These are phyloP conservation scores for Chloroceryle inda DNA, from an alignment of 2,797 vertebrate genomes.

Conservation along the genomic window DNA sequence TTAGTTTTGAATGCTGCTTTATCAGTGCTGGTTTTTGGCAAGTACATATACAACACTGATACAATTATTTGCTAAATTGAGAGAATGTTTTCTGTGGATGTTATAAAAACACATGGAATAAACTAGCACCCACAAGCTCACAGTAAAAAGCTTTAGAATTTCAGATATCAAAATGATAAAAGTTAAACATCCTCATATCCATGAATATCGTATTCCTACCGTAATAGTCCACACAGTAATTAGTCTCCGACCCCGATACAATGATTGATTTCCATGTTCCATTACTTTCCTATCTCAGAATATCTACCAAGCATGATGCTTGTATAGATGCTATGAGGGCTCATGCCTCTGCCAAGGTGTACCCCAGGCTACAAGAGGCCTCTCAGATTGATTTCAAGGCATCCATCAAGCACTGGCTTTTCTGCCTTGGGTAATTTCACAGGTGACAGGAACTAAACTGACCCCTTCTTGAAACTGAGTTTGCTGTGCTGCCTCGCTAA, in stretches of 20 bases:
- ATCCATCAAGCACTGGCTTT: neutral
- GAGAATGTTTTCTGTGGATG: neutral
- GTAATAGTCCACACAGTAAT: neutral
- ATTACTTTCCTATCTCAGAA: neutral
- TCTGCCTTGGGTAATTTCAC: neutral
- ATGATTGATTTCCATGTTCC: neutral
- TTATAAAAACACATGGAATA: neutral
- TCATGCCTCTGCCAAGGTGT: neutral
- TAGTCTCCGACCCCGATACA: rapidly evolving
- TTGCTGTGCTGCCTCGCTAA: neutral
- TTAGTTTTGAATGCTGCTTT: neutral
- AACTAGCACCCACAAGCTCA: neutral
- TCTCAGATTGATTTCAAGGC: neutral
- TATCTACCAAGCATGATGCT: rapidly evolving
- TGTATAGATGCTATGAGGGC: neutral
- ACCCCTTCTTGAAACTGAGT: neutral
- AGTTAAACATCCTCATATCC: neutral
- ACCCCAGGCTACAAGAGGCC: neutral
- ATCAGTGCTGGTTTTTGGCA: neutral
- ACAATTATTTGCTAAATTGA: neutral
- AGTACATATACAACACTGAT: neutral
- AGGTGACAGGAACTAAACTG: neutral
- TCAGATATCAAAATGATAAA: neutral
- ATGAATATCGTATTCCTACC: neutral
- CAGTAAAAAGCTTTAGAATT: neutral